Percentiles rank a stretch among this genome's conserved stretches.
These are phyloP conservation scores for Chamaedrilus cognettii DNA, from an alignment of 2,888 invertebrate genomes.

Conservation along the genomic window DNA sequence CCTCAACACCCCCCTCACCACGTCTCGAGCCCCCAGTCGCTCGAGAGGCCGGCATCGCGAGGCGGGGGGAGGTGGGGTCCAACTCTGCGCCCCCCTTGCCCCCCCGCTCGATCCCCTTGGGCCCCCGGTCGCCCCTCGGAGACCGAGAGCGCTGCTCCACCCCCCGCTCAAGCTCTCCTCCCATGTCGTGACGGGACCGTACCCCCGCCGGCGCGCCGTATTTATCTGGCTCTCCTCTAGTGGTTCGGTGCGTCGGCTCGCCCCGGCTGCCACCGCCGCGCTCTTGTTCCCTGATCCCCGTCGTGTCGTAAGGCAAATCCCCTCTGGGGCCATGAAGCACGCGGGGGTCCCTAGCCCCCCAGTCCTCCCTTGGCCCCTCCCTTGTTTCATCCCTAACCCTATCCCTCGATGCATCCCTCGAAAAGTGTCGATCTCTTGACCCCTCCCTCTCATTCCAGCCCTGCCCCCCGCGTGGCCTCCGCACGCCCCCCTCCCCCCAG, in stretches of 20 bases:
- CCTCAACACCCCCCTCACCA: no score
- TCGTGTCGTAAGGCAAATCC: background rate
- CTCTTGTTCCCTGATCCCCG: background rate
- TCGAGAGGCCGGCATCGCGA: no score
- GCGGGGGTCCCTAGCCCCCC: background rate
- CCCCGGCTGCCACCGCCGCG: background rate
- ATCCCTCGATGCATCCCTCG: background rate
- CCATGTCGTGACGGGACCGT: no score
- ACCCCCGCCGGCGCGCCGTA: no score
- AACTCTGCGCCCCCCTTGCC: no score
- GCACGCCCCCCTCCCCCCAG: background rate
- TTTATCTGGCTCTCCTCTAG: background rate
- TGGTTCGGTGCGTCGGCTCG: background rate
- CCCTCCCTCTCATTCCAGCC: conserved; percentile 5
- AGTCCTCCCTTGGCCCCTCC: background rate
- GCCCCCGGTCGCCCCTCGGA: no score
- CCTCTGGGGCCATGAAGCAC: background rate
- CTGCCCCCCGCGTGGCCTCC: background rate
- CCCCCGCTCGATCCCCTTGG: no score
- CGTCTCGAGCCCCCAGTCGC: no score
- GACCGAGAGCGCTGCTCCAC: no score
- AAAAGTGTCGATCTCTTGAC: no score
- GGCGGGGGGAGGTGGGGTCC: no score
- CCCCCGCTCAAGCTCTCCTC: no score
- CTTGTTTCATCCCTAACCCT: background rate